Evolutionary conservation across 2,797 vertebrate species (phyloP).

Genomic region (Cossypha polioptera): DNA sequence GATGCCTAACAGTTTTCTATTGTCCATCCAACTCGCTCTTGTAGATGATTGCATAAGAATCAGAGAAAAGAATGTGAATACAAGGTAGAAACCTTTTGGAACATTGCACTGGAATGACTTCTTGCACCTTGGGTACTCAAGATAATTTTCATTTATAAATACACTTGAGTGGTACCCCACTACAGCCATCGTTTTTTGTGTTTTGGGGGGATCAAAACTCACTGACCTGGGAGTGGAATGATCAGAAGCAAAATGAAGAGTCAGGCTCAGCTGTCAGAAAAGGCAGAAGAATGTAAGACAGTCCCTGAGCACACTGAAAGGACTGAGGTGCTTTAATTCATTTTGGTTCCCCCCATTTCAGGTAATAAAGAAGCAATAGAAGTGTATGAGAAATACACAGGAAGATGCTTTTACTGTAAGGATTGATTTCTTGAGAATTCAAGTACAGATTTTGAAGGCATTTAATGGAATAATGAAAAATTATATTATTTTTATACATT

Average conservation of each 20-base stretch:
- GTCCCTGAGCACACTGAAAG: background rate
- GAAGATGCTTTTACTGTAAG: background rate
- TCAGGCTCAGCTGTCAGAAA: background rate
- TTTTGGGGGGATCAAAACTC: background rate
- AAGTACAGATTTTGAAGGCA: background rate
- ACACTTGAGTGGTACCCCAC: rapidly evolving
- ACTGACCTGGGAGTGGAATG: background rate
- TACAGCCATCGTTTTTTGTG: background rate
- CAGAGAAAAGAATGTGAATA: background rate
- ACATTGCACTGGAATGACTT: background rate
- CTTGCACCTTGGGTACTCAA: background rate
- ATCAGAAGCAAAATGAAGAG: background rate
- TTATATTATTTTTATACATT: background rate
- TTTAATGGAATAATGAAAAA: background rate
- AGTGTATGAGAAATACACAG: background rate
- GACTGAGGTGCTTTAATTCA: background rate
- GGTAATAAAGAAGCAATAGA: background rate
- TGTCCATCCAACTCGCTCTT: background rate
- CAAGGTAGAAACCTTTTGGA: background rate
- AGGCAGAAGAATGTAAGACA: background rate
- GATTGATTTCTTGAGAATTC: background rate
- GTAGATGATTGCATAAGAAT: background rate
- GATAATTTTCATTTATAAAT: background rate
- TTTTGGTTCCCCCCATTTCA: background rate
- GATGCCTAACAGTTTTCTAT: background rate